A percentile compares a stretch with the other conserved stretches of the same genome.
Evolutionary conservation across 2,888 invertebrate species (phyloP).

Genomic region (Lacanobia oleracea): DNA sequence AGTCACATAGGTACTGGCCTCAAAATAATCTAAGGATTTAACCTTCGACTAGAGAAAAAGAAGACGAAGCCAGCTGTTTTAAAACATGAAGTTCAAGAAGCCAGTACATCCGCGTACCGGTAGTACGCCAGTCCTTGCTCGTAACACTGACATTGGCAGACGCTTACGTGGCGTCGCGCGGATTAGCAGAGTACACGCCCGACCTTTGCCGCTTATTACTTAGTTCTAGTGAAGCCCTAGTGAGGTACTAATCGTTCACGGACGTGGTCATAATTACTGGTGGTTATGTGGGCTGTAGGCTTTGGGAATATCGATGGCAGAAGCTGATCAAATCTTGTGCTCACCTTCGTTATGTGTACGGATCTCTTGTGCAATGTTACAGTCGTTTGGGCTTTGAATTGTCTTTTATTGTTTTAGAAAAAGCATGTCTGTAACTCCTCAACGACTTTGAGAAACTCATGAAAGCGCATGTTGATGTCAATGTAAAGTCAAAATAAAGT

Average conservation of each 20-base stretch:
- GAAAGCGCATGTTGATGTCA: too few relatives aligned
- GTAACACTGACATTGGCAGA: conserved; percentile 50
- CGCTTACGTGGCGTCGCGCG: conserved; percentile 47
- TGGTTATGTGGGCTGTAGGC: background rate
- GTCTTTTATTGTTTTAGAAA: too few relatives aligned
- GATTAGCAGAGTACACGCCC: conserved; percentile 34
- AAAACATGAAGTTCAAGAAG: background rate
- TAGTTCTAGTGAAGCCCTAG: conserved; percentile 54
- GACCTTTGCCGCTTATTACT: conserved; percentile 40
- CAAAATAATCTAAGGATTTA: too few relatives aligned
- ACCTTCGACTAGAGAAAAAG: too few relatives aligned
- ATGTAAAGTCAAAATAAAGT: too few relatives aligned
- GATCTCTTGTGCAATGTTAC: too few relatives aligned
- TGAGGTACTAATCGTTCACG: conserved; percentile 43
- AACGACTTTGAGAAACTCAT: too few relatives aligned
- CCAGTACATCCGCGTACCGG: background rate
- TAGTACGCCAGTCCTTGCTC: background rate
- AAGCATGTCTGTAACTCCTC: too few relatives aligned
- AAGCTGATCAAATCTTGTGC: background rate
- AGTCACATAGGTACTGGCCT: too few relatives aligned
- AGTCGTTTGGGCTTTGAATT: too few relatives aligned
- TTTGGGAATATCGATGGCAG: background rate
- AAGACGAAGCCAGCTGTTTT: background rate
- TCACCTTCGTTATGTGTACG: too few relatives aligned
- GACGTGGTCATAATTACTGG: conserved; percentile 16